phyloP scores from a whole-genome alignment of 2,113 vertebrate species.

The Excalfactoria chinensis region DNA sequence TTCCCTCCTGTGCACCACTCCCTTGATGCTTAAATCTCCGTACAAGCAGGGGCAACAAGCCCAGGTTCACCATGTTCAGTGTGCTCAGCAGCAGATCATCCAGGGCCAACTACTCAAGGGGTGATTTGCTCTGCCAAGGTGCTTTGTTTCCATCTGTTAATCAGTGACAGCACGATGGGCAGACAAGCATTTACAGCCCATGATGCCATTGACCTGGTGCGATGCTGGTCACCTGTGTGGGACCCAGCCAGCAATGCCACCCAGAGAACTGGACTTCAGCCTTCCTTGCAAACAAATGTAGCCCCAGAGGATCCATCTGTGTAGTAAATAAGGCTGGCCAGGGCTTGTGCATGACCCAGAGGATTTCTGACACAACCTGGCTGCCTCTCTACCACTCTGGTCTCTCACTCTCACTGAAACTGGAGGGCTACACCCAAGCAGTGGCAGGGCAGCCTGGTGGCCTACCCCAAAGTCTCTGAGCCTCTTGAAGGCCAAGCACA shows the following conservation, averaged over 20 bases:
- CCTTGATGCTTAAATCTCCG: background rate
- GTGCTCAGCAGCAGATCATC: background rate
- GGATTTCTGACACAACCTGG: background rate
- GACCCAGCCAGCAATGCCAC: background rate
- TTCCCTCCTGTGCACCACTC: background rate
- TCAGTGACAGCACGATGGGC: background rate
- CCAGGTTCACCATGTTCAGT: background rate
- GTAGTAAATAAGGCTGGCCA: background rate
- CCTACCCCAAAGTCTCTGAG: background rate
- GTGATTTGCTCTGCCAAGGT: background rate
- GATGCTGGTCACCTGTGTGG: background rate
- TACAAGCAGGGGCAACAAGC: background rate
- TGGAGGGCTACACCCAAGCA: background rate
- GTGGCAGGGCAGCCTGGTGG: background rate
- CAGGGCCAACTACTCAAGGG: background rate
- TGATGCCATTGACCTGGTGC: background rate
- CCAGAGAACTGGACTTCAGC: background rate
- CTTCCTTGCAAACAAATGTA: background rate
- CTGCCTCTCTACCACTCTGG: background rate
- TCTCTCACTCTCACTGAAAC: background rate
- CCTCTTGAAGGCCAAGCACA: background rate
- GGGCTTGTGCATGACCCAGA: background rate
- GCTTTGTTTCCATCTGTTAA: background rate
- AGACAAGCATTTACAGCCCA: background rate
- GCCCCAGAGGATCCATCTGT: background rate